These are phyloP conservation scores for Drosophila littoralis DNA, from an alignment of 1,140 invertebrate genomes.

Conservation along the genomic window DNA sequence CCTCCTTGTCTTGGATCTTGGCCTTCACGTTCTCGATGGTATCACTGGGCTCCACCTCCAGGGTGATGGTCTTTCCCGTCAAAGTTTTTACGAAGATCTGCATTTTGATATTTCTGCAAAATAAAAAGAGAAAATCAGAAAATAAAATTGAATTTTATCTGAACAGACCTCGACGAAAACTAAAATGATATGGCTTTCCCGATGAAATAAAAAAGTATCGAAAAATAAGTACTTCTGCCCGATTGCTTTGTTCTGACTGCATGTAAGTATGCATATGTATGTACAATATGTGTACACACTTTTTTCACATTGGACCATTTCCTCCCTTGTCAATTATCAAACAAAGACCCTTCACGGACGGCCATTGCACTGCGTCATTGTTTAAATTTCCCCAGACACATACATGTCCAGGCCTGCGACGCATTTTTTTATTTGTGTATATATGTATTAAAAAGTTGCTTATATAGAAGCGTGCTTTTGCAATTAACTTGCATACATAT, in stretches of 20 bases:
- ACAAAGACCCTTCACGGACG: neutral
- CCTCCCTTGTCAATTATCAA: neutral
- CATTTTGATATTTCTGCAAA: slow-evolving; percentile 84
- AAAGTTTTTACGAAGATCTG: slow-evolving; percentile 93
- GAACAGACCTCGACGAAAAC: neutral
- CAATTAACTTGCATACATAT: no score
- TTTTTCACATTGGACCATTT: no score
- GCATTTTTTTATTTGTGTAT: no score
- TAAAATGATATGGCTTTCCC: neutral
- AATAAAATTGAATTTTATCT: neutral
- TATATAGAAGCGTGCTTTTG: no score
- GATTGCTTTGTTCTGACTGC: slow-evolving; percentile 21
- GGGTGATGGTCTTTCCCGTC: slow-evolving; percentile 93
- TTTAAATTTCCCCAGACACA: no score
- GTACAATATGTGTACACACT: neutral
- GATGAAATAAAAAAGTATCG: neutral
- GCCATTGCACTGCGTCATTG: no score
- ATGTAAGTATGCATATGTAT: no score
- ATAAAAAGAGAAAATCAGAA: neutral
- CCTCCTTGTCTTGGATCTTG: slow-evolving; percentile 91
- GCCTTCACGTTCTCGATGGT: slow-evolving; percentile 94
- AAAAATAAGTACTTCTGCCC: neutral
- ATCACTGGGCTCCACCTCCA: slow-evolving; percentile 92
- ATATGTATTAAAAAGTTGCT: no score
- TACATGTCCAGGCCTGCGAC: no score